Evolutionary conservation across 64 coral and sea anemone species (phyloP).

Genomic region (Actinia tenebrosa): DNA sequence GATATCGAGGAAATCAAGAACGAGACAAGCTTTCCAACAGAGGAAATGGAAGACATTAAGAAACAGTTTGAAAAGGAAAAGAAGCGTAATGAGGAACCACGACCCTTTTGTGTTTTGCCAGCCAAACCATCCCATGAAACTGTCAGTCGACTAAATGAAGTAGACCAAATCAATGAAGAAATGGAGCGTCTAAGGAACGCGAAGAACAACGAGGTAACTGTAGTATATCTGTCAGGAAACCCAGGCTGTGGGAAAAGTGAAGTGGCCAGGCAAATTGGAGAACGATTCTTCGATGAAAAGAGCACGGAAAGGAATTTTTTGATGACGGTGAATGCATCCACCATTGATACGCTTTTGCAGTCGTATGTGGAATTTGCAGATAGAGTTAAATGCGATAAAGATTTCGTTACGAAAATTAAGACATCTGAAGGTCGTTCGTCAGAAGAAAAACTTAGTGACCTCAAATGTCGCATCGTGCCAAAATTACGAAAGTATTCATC

Average conservation of each 20-base stretch:
- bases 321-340: slow-evolving; percentile 21
- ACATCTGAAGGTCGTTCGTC: neutral
- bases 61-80: slow-evolving; percentile 32
- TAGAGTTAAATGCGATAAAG: slow-evolving; percentile 12
- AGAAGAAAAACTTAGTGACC: neutral
- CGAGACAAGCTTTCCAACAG: slow-evolving; percentile 46
- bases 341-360: neutral
- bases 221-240: slow-evolving; percentile 8
- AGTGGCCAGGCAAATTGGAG: slow-evolving; percentile 19
- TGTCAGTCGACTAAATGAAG: neutral
- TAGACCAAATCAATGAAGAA: neutral
- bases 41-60: slow-evolving; percentile 24
- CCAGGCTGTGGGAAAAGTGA: slow-evolving; percentile 30
- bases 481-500: neutral
- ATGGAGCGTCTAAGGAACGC: neutral
- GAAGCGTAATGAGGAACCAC: slow-evolving; percentile 24
- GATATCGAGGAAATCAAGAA: slow-evolving; percentile 35
- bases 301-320: neutral
- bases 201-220: slow-evolving; percentile 13
- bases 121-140: slow-evolving; percentile 13
- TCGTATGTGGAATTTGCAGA: slow-evolving; percentile 20
- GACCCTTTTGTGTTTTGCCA: slow-evolving; percentile 9
- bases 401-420: neutral
- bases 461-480: neutral
- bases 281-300: neutral